Evolutionary conservation across 2,888 invertebrate species (phyloP).

Genomic region (Drosophila gaucha): DNA sequence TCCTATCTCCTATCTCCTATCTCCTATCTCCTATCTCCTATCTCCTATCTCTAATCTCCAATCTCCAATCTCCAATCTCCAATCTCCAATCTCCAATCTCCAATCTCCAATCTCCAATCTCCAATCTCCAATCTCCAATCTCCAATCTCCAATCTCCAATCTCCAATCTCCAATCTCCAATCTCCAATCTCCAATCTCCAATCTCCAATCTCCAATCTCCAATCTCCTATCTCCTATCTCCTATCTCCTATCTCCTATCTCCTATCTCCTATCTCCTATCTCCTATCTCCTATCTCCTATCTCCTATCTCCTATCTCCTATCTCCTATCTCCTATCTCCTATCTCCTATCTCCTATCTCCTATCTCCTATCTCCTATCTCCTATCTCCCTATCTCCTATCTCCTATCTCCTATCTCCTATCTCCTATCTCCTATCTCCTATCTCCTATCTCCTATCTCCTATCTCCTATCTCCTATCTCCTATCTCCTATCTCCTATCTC

Average conservation of each 20-base stretch:
- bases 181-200: neutral
- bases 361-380: neutral
- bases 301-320: neutral
- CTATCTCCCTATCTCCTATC: neutral
- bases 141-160: neutral
- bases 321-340: neutral
- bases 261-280: neutral
- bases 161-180: neutral
- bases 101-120: neutral
- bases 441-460: no score
- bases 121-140: neutral
- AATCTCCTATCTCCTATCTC: neutral
- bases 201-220: neutral
- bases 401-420: slow-evolving; percentile 1
- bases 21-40: neutral
- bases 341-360: neutral
- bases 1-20: no score
- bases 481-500: no score
- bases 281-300: neutral
- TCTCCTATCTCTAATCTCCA: neutral
- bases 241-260: neutral
- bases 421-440: neutral
- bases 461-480: neutral
- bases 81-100: neutral
- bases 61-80: neutral